phyloP scores from a whole-genome alignment of 2,888 invertebrate genomes.

The Mythimna albipuncta region DNA sequence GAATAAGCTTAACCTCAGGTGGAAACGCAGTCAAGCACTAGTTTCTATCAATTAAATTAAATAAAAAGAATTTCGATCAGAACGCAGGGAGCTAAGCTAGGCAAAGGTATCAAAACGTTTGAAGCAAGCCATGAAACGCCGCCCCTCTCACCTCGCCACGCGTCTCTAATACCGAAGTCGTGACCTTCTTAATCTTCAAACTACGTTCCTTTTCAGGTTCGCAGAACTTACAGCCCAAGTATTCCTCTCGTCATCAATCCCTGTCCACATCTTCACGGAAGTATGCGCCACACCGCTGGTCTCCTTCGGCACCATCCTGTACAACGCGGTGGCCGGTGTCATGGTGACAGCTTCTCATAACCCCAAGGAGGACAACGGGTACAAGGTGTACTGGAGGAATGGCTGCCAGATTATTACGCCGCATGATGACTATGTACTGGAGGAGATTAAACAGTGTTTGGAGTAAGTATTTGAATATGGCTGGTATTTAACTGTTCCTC shows the following conservation, averaged over 20 bases:
- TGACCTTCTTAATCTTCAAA: neutral
- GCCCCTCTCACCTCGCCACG: no score
- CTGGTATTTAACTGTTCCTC: neutral
- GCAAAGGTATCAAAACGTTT: no score
- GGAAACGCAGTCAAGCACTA: no score
- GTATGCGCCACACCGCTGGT: slow-evolving; percentile 98
- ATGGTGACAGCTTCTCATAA: slow-evolving; percentile 99
- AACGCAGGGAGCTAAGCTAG: no score
- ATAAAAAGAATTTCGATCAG: no score
- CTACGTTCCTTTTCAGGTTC: slow-evolving; percentile 91
- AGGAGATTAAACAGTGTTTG: slow-evolving; percentile 94
- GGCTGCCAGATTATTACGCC: slow-evolving; percentile 98
- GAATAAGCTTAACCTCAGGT: no score
- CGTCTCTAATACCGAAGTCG: no score
- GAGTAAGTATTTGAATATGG: slow-evolving; percentile 81
- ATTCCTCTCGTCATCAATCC: slow-evolving; percentile 94
- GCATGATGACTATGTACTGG: slow-evolving; percentile 96
- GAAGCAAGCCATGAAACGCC: no score
- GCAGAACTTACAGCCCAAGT: slow-evolving; percentile 96
- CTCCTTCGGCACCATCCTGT: slow-evolving; percentile 95
- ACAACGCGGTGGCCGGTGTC: slow-evolving; percentile 95
- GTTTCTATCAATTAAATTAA: no score
- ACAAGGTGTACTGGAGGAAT: slow-evolving; percentile 99
- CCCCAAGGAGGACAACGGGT: slow-evolving; percentile 98
- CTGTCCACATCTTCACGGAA: slow-evolving; percentile 95